Evolutionary conservation across 2,888 invertebrate genomes (phyloP).

Genomic region (Trachelus stipa): DNA sequence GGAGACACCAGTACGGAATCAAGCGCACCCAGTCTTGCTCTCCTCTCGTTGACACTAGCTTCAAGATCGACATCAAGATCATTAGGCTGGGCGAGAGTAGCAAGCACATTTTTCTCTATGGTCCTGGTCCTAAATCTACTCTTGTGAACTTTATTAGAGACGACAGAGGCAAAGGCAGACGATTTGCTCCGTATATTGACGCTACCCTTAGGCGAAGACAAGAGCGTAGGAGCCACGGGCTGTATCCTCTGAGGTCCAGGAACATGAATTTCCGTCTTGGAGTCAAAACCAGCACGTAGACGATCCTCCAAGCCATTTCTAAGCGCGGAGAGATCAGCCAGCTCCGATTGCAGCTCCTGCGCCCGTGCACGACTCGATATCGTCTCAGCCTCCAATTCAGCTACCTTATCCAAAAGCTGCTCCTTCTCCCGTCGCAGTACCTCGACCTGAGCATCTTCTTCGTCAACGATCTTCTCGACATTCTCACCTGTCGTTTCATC

Average conservation of each 20-base stretch:
- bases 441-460: slow-evolving; percentile 70
- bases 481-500: slow-evolving; percentile 29
- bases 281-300: slow-evolving; percentile 54
- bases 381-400: slow-evolving; percentile 83
- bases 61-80: slow-evolving; percentile 42
- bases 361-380: slow-evolving; percentile 76
- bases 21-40: slow-evolving; percentile 71
- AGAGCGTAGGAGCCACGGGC: slow-evolving; percentile 38
- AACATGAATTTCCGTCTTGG: slow-evolving; percentile 41
- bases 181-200: slow-evolving; percentile 12
- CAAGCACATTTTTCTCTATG: slow-evolving; percentile 61
- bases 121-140: slow-evolving; percentile 64
- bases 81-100: slow-evolving; percentile 49
- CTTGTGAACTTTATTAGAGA: slow-evolving; percentile 52
- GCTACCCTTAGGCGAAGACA: slow-evolving; percentile 46
- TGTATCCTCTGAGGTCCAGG: slow-evolving; percentile 55
- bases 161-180: slow-evolving; percentile 25
- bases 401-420: slow-evolving; percentile 78
- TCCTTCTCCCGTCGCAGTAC: slow-evolving; percentile 80
- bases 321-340: slow-evolving; percentile 70
- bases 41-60: slow-evolving; percentile 54
- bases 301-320: slow-evolving; percentile 62
- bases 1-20: slow-evolving; percentile 79
- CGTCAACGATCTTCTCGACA: slow-evolving; percentile 55
- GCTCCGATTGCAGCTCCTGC: slow-evolving; percentile 74